Conservation (phyloP, 1,140 invertebrate species). For the Asobara japonica region DNA sequence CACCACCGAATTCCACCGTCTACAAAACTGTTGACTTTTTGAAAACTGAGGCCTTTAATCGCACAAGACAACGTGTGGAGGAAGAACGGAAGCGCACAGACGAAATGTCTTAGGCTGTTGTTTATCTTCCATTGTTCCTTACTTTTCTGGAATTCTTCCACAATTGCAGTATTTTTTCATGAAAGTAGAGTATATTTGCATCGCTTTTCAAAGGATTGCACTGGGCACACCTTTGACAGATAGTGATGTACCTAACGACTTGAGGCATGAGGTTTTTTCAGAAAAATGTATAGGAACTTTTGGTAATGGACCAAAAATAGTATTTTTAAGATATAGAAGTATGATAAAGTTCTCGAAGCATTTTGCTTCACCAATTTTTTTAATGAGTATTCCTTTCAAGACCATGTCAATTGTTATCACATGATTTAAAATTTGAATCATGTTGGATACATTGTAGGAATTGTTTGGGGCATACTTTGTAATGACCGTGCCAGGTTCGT, state of each 20-base stretch:
- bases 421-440: neutral
- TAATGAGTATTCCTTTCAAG: slow-evolving; percentile 24
- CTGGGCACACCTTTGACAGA: neutral
- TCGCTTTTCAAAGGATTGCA: neutral
- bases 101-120: slow-evolving; percentile 52
- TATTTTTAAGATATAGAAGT: slow-evolving; percentile 22
- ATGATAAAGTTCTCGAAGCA: slow-evolving; percentile 12
- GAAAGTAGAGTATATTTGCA: neutral
- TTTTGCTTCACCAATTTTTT: slow-evolving; percentile 25
- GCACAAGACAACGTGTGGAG: slow-evolving; percentile 84
- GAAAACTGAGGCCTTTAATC: slow-evolving; percentile 90
- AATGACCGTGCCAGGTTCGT: neutral
- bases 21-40: slow-evolving; percentile 93
- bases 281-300: slow-evolving; percentile 35
- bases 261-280: neutral
- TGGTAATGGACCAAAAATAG: slow-evolving; percentile 35
- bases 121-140: neutral
- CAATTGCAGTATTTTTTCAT: slow-evolving; percentile 11
- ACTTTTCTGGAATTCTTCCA: neutral
- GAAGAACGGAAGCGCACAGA: slow-evolving; percentile 66
- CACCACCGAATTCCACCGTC: slow-evolving; percentile 71
- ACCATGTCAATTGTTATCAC: neutral
- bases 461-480: too few relatives aligned
- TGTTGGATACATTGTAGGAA: neutral
- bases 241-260: neutral